These are phyloP conservation scores for Urocyon cinereoargenteus DNA, from an alignment of 2,797 vertebrate species.

Conservation along the genomic window DNA sequence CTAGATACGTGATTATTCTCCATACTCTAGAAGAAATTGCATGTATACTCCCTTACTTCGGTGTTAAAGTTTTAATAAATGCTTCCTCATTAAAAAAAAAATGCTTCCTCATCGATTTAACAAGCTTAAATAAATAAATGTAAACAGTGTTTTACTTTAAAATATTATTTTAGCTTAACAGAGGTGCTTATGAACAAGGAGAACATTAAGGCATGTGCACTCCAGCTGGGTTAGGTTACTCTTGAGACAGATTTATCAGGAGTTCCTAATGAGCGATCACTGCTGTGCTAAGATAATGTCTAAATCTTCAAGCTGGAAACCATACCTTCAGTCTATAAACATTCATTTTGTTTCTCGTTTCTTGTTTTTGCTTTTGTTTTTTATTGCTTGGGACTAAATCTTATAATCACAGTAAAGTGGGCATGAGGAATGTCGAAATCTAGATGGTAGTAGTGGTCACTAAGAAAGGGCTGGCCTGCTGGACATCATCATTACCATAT, in stretches of 20 bases:
- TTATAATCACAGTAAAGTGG: neutral
- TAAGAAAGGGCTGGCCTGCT: neutral
- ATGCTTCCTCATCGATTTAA: neutral
- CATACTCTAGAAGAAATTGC: neutral
- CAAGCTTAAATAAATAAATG: neutral
- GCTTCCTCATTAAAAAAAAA: neutral
- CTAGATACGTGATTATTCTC: neutral
- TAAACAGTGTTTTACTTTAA: neutral
- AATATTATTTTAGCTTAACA: conserved; percentile 27
- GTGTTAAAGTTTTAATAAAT: neutral
- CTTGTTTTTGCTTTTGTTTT: neutral
- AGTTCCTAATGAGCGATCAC: neutral
- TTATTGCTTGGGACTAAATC: neutral
- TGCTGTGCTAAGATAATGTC: neutral
- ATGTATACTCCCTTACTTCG: neutral
- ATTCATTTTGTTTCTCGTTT: neutral
- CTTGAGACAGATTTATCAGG: neutral
- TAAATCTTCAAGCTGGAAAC: neutral
- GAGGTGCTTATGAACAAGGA: neutral
- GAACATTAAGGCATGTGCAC: neutral
- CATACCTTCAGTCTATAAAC: neutral
- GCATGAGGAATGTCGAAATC: neutral
- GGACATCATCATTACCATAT: neutral
- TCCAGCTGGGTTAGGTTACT: neutral
- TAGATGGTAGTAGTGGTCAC: neutral